Conservation (phyloP, 1,140 invertebrate genomes). For the Schlechtendalia chinensis region DNA sequence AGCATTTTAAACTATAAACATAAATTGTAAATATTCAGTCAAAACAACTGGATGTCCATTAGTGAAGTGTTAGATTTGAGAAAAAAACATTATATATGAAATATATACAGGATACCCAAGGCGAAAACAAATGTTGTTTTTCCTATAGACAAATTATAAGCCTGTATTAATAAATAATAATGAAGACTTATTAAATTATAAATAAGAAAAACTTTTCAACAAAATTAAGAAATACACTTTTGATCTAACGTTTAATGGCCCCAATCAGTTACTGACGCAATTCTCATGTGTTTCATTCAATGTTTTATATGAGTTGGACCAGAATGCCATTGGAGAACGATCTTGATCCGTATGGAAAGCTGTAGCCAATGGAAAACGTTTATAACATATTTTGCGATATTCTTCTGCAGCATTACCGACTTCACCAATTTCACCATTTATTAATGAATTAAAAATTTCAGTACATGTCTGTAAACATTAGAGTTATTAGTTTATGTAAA, state of each 20-base stretch:
- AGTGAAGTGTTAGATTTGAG: slow-evolving; percentile 35
- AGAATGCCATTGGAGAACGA: slow-evolving; percentile 41
- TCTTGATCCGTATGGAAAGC: slow-evolving; percentile 60
- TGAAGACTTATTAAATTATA: slow-evolving; percentile 35
- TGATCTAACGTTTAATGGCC: slow-evolving; percentile 32
- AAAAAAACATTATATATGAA: slow-evolving; percentile 32
- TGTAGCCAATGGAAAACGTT: slow-evolving; percentile 71
- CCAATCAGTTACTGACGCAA: slow-evolving; percentile 34
- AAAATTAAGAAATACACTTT: slow-evolving; percentile 49
- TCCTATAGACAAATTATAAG: slow-evolving; percentile 45
- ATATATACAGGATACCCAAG: slow-evolving; percentile 37
- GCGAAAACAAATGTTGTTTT: slow-evolving; percentile 31
- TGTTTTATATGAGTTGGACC: slow-evolving; percentile 41
- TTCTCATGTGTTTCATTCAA: slow-evolving; percentile 44
- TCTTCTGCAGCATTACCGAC: slow-evolving; percentile 67
- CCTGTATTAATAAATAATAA: slow-evolving; percentile 32
- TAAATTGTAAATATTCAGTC: slow-evolving; percentile 44
- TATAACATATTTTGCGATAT: slow-evolving; percentile 70
- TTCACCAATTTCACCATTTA: slow-evolving; percentile 74
- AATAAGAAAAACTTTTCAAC: slow-evolving; percentile 43
- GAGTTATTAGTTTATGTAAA: not conserved
- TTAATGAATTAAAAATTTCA: slow-evolving; percentile 72
- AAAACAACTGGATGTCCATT: slow-evolving; percentile 30
- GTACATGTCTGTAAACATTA: slow-evolving; percentile 66
- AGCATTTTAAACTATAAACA: slow-evolving; percentile 28